Conservation (phyloP, 1,140 invertebrate genomes). For the Ceratina calcarata region DNA sequence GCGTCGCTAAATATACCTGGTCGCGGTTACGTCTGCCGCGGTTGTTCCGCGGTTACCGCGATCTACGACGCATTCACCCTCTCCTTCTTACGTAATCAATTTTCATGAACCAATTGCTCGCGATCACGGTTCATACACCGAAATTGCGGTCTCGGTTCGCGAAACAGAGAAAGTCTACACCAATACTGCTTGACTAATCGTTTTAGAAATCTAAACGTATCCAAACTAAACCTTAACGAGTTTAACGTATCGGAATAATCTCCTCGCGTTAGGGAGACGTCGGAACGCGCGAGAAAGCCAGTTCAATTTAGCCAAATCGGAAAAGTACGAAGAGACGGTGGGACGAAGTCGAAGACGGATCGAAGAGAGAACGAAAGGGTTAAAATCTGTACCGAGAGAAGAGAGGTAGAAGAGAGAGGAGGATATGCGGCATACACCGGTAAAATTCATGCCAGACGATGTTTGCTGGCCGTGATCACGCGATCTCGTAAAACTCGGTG, state of each 20-base stretch:
- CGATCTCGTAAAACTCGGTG: constrained; percentile 75
- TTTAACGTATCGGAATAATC: too few relatives aligned
- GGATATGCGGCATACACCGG: constrained; percentile 58
- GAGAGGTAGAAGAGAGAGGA: constrained; percentile 61
- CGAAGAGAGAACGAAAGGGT: background rate
- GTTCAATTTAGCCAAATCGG: background rate
- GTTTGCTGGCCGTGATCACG: constrained; percentile 71
- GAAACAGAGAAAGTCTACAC: too few relatives aligned
- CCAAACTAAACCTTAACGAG: too few relatives aligned
- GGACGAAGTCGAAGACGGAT: too few relatives aligned
- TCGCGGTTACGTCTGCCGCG: constrained; percentile 25
- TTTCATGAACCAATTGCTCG: background rate
- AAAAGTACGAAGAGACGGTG: too few relatives aligned
- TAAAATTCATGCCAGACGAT: constrained; percentile 73
- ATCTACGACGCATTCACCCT: constrained; percentile 10
- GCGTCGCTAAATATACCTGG: constrained; percentile 42
- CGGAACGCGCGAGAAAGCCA: too few relatives aligned
- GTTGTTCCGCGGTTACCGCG: constrained; percentile 19
- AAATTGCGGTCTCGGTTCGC: too few relatives aligned
- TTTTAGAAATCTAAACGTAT: too few relatives aligned
- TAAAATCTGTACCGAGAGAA: constrained; percentile 54
- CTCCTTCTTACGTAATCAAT: constrained; percentile 25
- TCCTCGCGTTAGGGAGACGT: too few relatives aligned
- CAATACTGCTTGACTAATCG: too few relatives aligned
- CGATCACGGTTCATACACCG: background rate